Base-by-base conservation (phyloP, 2,797 vertebrate species). In the Oryzias dopingdopingensis region DNA sequence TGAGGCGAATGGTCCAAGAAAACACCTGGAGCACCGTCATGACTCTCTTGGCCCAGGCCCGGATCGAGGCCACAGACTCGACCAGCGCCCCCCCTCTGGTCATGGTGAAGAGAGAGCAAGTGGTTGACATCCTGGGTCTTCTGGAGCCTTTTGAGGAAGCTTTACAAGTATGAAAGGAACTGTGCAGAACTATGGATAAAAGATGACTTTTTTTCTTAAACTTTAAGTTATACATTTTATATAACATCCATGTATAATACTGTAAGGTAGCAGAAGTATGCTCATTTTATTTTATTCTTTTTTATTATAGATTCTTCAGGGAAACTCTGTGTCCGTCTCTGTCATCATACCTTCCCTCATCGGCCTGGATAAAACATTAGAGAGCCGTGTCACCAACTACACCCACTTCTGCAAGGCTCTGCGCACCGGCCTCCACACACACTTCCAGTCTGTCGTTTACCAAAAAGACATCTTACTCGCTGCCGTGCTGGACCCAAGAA, bases 71-170 rank as follows among this genome's bases (percentile, higher is more conserved):
- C 16, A 82, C 45, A 0, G 81, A 90, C 59, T 24, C 80, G 4
- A 63, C 76, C 20, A 79, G 80, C 1, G 70, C 58, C 13, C 92
- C 91, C 0, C 92, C 90, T 0, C 69, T 85, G 42, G 65, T 93
- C 65, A 88, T 84, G 58, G 88, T 85, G 53, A 86, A 74, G 59
- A 86, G 88, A 50, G 90, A 93, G 15, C 91, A 91, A 66, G 86
- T 90, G 16, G 57, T 73, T 13, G 92, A 93, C 73, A 85, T 93
- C 65, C 53, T 93, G 52, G 74, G 83, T 48, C 83, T 92, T 12
- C 75, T 93, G 26, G 84, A 90, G 65, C 90, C 90, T 1, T 93
- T 93, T 46, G 90, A 86, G 67, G 87, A 91, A 22, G 88, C 79
- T 14, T 68, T 93, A 14, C 90, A 90, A 82, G 88, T 89, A 73